Evolutionary conservation across 2,888 invertebrate species (phyloP).

Genomic region (Pogonocherus hispidulus): DNA sequence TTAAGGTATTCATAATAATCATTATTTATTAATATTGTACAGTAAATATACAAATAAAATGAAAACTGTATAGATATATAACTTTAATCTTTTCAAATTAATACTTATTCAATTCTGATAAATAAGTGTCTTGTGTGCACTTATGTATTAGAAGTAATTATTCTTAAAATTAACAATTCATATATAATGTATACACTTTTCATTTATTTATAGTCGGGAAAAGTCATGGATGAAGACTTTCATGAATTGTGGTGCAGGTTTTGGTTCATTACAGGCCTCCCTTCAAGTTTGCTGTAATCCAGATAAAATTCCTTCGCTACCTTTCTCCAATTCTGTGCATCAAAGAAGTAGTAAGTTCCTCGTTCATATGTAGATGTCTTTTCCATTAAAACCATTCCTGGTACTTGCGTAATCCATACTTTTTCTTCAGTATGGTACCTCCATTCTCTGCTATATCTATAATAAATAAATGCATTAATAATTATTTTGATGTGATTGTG

Average conservation of each 20-base stretch:
- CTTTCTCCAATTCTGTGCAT: slow-evolving; percentile 99
- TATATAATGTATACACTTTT: slow-evolving; percentile 67
- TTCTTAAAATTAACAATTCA: slow-evolving; percentile 53
- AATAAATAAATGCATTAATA: slow-evolving; percentile 17
- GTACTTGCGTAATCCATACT: slow-evolving; percentile 98
- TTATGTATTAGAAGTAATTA: slow-evolving; percentile 53
- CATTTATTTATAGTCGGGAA: slow-evolving; percentile 64
- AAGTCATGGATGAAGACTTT: slow-evolving; percentile 60
- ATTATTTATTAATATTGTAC: slow-evolving; percentile 67
- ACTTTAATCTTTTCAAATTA: slow-evolving; percentile 63
- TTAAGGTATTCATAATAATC: slow-evolving; percentile 54
- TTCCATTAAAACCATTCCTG: slow-evolving; percentile 93
- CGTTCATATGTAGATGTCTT: slow-evolving; percentile 97
- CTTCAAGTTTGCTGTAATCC: slow-evolving; percentile 99
- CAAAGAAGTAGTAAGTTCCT: slow-evolving; percentile 99
- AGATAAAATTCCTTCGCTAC: slow-evolving; percentile 96
- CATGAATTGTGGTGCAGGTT: slow-evolving; percentile 59
- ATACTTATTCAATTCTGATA: slow-evolving; percentile 65
- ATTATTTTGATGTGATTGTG: neutral
- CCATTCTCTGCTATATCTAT: slow-evolving; percentile 98
- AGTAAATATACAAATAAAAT: slow-evolving; percentile 69
- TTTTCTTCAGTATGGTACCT: slow-evolving; percentile 99
- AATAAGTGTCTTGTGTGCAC: slow-evolving; percentile 53
- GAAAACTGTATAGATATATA: slow-evolving; percentile 68
- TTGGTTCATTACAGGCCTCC: slow-evolving; percentile 84